Base-by-base conservation (phyloP, 1,140 invertebrate genomes). In the Hermetia illucens region DNA sequence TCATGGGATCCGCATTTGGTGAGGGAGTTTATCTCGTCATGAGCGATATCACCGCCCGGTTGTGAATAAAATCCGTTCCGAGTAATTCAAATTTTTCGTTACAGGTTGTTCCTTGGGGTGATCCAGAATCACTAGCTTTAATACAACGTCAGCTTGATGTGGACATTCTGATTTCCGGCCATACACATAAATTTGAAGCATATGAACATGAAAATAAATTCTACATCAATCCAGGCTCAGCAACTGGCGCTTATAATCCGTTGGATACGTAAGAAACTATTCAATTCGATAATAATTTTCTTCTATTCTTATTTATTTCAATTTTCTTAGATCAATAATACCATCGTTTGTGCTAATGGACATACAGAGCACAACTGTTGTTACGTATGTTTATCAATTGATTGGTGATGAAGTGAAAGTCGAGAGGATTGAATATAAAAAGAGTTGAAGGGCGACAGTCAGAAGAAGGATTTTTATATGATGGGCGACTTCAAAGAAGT, bases 311-410 rank as follows among this genome's bases (percentile, higher is more conserved):
- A 20, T 34, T 16, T 46, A 21, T 35, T 44, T 47, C 43, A 76
- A 80, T 41, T 64, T n/a, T n/a, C n/a, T 5, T 21, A 94, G 88
- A 41, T 74, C 75, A 46, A 77, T 95, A 17, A 88, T 80, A 43
- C 91, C 96, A 37, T 98, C 95, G 2, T 99, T 99, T 68, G 92
- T 97, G 8, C 67, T 99, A 20, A 91, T 99, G 82, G 95, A 99
- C 59, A 98, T 99, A 47, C 94, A 98, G 62, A 92, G 91, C 54
- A 81, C 88, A 3, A 94, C 89, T 17, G 92, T 99, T 38, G 91
- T 97, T 5, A 95, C 91, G 6, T 99, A 99, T 63, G 88, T 98
- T 2, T 99, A 99, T 65, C 92, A 97, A 65, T 66, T 98, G 21
- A 79, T 98, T 35, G 88, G 86, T 17, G 91, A 96, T 57, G 94